These are phyloP conservation scores for Baryphthengus martii DNA, from an alignment of 2,113 vertebrate species.

Conservation along the genomic window DNA sequence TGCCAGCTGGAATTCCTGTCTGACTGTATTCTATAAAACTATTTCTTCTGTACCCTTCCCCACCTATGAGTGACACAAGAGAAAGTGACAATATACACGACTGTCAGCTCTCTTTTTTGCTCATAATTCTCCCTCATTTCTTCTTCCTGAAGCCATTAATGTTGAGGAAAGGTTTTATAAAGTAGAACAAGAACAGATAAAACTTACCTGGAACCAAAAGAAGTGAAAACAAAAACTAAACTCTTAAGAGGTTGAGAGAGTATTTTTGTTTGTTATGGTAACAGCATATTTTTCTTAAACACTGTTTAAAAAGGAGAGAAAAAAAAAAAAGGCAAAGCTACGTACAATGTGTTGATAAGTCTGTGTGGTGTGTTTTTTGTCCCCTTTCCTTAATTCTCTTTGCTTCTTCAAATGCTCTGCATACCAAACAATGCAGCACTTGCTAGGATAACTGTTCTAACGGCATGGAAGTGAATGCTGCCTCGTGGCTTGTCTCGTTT, in stretches of 20 bases:
- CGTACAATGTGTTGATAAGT: neutral
- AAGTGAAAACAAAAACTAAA: neutral
- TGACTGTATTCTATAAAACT: neutral
- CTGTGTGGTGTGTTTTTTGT: slow-evolving; percentile 35
- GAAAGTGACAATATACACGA: neutral
- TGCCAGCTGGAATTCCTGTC: neutral
- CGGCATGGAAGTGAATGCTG: slow-evolving; percentile 3
- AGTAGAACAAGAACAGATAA: neutral
- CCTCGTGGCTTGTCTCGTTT: neutral
- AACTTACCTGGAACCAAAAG: slow-evolving; percentile 20
- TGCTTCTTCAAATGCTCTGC: slow-evolving; percentile 14
- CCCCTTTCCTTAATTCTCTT: slow-evolving; percentile 28
- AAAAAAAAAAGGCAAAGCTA: neutral
- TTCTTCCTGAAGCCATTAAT: slow-evolving; percentile 24
- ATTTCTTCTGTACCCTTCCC: neutral
- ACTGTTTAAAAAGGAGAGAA: neutral
- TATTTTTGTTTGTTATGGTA: slow-evolving; percentile 54
- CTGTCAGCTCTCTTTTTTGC: neutral
- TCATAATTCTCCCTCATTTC: neutral
- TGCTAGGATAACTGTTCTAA: slow-evolving; percentile 53
- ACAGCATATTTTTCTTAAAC: slow-evolving; percentile 55
- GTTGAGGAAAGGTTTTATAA: slow-evolving; percentile 2
- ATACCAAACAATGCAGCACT: neutral
- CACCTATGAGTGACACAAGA: neutral
- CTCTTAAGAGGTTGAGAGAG: neutral